These are phyloP conservation scores for Bujurquina vittata DNA, from an alignment of 2,113 vertebrate species.

Conservation along the genomic window DNA sequence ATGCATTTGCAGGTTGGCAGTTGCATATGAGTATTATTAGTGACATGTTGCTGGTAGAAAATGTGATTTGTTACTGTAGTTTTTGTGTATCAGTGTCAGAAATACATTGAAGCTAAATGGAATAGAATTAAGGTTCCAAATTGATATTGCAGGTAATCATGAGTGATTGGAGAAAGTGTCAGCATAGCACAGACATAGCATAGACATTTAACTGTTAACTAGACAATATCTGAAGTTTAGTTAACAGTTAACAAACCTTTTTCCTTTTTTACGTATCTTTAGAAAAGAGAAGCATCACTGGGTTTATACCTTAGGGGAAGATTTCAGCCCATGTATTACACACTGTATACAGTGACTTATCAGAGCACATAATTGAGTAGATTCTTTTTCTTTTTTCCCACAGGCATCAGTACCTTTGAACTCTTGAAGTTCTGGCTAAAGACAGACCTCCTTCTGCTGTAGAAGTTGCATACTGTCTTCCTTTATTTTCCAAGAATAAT, in stretches of 20 bases:
- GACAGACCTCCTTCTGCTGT: neutral
- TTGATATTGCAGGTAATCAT: constrained; percentile 36
- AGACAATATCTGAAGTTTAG: neutral
- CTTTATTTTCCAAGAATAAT: constrained; percentile 31
- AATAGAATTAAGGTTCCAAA: constrained; percentile 27
- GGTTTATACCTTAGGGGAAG: neutral
- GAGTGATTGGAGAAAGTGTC: constrained; percentile 17
- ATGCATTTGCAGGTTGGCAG: neutral
- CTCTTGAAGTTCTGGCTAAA: constrained; percentile 10
- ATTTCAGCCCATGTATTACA: neutral
- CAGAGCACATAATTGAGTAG: neutral
- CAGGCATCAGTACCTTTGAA: neutral
- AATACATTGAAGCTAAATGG: constrained; percentile 22
- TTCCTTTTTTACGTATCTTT: neutral
- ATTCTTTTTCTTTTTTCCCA: constrained; percentile 8
- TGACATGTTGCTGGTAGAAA: neutral
- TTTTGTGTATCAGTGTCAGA: constrained; percentile 7
- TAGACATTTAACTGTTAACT: neutral
- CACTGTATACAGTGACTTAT: neutral
- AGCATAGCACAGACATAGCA: neutral
- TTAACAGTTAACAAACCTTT: neutral
- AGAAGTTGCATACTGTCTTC: neutral
- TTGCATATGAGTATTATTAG: neutral
- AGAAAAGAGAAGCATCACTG: neutral
- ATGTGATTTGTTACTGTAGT: neutral